Percentiles rank a stretch among this genome's conserved stretches.
These are phyloP conservation scores for Gulo gulo DNA, from an alignment of 2,113 vertebrate genomes.

Conservation along the genomic window DNA sequence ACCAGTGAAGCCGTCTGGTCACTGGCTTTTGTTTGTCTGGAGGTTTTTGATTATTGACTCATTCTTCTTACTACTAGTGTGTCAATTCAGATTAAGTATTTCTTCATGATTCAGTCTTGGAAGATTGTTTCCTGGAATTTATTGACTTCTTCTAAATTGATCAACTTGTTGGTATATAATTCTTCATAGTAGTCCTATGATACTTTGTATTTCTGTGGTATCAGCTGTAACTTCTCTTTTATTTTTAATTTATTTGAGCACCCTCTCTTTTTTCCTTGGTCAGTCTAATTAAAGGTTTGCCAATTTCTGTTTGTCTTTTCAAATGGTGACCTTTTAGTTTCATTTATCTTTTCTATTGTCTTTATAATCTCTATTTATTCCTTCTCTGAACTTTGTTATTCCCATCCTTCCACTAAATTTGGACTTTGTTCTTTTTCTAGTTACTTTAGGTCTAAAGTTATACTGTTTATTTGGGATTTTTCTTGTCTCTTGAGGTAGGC, in stretches of 20 bases:
- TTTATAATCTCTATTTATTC: neutral
- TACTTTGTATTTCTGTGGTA: neutral
- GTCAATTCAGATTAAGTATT: neutral
- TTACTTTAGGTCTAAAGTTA: neutral
- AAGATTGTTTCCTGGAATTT: neutral
- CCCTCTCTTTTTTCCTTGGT: neutral
- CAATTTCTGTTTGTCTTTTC: neutral
- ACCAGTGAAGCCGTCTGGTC: neutral
- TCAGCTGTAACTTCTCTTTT: neutral
- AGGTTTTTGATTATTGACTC: neutral
- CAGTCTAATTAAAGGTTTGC: neutral
- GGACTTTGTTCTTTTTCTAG: neutral
- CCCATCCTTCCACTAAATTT: neutral
- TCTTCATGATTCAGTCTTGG: neutral
- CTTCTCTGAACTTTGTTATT: neutral
- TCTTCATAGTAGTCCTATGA: neutral
- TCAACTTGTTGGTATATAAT: neutral
- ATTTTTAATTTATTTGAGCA: neutral
- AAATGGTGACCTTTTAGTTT: neutral
- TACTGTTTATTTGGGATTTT: neutral
- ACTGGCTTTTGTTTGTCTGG: neutral
- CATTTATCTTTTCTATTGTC: neutral
- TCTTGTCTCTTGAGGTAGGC: neutral
- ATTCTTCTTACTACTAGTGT: neutral
- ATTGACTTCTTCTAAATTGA: neutral